Evolutionary conservation across 2,113 vertebrate species (phyloP).

Genomic region (Phainopepla nitens): DNA sequence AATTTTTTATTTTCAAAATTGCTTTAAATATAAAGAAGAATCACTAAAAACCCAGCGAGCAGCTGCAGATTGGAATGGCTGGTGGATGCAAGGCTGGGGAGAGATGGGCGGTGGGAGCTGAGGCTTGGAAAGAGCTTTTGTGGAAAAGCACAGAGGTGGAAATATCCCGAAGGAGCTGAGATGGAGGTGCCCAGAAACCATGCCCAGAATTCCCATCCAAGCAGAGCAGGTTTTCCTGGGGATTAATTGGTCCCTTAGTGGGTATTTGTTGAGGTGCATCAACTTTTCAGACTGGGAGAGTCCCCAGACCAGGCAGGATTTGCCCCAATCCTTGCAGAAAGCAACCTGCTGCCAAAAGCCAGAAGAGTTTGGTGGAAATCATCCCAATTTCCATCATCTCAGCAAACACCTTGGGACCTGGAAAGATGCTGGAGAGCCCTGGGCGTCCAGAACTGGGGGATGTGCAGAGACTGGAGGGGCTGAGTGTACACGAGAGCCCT

Average conservation of each 20-base stretch:
- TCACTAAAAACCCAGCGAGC: slow-evolving; percentile 51
- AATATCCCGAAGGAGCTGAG: neutral
- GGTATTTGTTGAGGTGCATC: neutral
- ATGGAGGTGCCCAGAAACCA: neutral
- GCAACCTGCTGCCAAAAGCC: neutral
- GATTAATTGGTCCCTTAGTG: neutral
- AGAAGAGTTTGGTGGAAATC: neutral
- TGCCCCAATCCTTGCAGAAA: neutral
- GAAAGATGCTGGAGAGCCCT: neutral
- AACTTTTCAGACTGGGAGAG: neutral
- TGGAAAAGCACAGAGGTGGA: neutral
- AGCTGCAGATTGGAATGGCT: slow-evolving; percentile 44
- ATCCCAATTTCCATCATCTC: neutral
- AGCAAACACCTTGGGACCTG: neutral
- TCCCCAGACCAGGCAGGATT: neutral
- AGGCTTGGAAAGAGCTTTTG: neutral
- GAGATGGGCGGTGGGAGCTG: neutral
- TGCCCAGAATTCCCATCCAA: neutral
- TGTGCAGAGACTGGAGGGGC: too few species aligned
- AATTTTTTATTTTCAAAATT: neutral
- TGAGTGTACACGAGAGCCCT: neutral
- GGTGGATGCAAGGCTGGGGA: neutral
- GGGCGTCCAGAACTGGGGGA: neutral
- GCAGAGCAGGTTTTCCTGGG: neutral
- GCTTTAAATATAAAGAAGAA: slow-evolving; percentile 54